These are phyloP conservation scores for Agrochola macilenta DNA, from an alignment of 2,888 invertebrate species.

Conservation along the genomic window DNA sequence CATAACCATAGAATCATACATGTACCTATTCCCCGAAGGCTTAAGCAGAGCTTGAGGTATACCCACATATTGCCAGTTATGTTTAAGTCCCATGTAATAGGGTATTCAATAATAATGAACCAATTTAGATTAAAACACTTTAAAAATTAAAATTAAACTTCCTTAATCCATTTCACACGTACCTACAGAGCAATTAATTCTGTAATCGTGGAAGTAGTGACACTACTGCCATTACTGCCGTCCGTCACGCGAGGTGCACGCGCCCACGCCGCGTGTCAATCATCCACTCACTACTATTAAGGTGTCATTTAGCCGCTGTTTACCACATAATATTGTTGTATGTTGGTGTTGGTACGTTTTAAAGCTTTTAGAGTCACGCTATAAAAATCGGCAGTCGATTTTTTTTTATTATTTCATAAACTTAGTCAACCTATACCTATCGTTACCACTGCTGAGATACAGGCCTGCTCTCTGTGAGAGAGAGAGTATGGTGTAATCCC, in stretches of 20 bases:
- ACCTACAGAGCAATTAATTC: constrained; percentile 43
- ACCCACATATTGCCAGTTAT: too few relatives aligned
- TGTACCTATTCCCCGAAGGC: too few relatives aligned
- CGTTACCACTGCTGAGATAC: not conserved
- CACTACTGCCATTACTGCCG: constrained; percentile 15
- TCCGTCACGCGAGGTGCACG: constrained; percentile 48
- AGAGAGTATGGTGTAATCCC: too few relatives aligned
- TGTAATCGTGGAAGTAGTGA: constrained; percentile 47
- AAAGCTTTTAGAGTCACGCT: not conserved
- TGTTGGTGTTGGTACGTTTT: not conserved
- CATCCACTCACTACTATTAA: constrained; percentile 47
- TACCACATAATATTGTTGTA: constrained; percentile 17
- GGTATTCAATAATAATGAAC: too few relatives aligned
- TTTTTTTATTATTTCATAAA: too few relatives aligned
- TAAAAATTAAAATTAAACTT: constrained; percentile 12
- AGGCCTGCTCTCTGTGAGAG: not conserved
- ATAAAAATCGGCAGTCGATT: too few relatives aligned
- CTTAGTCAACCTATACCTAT: too few relatives aligned
- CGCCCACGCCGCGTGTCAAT: constrained; percentile 49
- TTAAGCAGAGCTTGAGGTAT: too few relatives aligned
- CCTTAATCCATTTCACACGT: constrained; percentile 32
- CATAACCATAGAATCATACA: too few relatives aligned
- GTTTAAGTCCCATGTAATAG: too few relatives aligned
- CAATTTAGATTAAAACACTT: constrained; percentile 2
- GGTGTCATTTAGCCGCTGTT: constrained; percentile 43